Conservation (phyloP, 1,140 invertebrate species). For the Aphis gossypii region DNA sequence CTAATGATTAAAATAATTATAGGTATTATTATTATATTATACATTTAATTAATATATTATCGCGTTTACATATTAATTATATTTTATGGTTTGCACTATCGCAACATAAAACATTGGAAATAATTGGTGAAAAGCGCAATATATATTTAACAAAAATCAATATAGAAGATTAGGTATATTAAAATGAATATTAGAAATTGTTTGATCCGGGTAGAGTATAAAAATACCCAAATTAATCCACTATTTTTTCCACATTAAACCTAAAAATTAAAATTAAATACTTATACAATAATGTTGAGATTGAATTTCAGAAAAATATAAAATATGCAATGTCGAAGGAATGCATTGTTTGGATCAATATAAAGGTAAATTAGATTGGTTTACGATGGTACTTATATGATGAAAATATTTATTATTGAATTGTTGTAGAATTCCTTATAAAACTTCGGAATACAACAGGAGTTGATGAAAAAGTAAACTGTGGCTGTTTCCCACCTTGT, state of each 20-base stretch:
- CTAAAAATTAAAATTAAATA: background rate
- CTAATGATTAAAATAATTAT: background rate
- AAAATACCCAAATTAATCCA: background rate
- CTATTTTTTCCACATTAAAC: background rate
- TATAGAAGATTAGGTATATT: background rate
- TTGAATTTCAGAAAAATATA: slow-evolving; percentile 66
- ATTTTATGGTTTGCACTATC: no score
- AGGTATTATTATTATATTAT: no score
- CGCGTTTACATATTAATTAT: no score
- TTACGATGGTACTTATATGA: background rate
- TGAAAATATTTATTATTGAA: slow-evolving; percentile 31
- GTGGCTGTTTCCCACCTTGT: slow-evolving; percentile 70
- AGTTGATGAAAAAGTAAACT: slow-evolving; percentile 63
- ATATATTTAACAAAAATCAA: background rate
- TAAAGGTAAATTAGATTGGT: slow-evolving; percentile 66
- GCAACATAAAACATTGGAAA: no score
- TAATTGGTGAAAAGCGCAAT: no score
- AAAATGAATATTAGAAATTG: background rate
- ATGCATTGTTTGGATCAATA: slow-evolving; percentile 69
- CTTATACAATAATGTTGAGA: background rate
- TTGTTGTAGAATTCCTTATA: slow-evolving; percentile 44
- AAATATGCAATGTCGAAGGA: slow-evolving; percentile 69
- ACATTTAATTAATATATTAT: no score
- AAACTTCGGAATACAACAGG: slow-evolving; percentile 45
- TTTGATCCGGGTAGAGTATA: background rate